These are phyloP conservation scores for Odontophorus gujanensis DNA, from an alignment of 2,113 vertebrate genomes.

Conservation along the genomic window DNA sequence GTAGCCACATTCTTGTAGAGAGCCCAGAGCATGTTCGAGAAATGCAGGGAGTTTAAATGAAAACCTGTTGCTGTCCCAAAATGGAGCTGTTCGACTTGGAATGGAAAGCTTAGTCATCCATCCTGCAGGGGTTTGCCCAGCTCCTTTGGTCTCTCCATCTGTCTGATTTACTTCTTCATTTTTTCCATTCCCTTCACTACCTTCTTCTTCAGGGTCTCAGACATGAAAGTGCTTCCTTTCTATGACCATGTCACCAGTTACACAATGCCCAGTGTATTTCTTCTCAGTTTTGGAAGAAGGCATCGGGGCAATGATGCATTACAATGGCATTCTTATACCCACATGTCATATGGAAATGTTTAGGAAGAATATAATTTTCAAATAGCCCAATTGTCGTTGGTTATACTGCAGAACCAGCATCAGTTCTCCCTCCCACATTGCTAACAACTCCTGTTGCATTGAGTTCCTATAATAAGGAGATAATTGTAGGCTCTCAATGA, in stretches of 20 bases:
- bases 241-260: background rate
- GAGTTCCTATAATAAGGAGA: background rate
- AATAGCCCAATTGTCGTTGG: background rate
- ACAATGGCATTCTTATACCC: background rate
- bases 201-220: background rate
- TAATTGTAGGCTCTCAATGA: background rate
- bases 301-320: background rate
- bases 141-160: slow-evolving; percentile 29
- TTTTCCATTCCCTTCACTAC: slow-evolving; percentile 34
- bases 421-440: background rate
- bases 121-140: slow-evolving; percentile 47
- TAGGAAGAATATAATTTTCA: background rate
- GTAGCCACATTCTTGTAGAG: slow-evolving; percentile 5
- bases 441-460: background rate
- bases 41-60: background rate
- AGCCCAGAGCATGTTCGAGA: background rate
- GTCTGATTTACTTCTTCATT: slow-evolving; percentile 21
- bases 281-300: background rate
- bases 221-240: background rate
- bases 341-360: background rate
- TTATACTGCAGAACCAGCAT: background rate
- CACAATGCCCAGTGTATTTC: background rate
- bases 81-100: background rate
- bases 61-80: slow-evolving; percentile 15
- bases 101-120: slow-evolving; percentile 49